A percentile compares a stretch with the other conserved stretches of the same genome.
Evolutionary conservation across 2,113 vertebrate species (phyloP).

Genomic region (Channa argus): DNA sequence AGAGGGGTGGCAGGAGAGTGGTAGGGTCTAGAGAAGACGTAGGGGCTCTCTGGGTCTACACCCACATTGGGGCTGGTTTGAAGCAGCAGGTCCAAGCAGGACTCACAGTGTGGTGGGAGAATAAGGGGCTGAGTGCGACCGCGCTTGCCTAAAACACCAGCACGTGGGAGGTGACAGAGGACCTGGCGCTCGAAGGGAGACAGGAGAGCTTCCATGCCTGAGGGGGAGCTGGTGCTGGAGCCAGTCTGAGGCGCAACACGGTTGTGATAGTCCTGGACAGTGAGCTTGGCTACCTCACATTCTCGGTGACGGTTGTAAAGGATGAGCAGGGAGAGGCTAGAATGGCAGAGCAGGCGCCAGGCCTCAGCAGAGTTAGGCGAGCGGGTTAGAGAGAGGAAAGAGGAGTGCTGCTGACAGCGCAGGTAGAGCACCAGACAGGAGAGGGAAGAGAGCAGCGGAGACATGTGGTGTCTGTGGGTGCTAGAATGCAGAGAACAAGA

Average conservation of each 20-base stretch:
- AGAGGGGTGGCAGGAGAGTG: slow-evolving; percentile 85
- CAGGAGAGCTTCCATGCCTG: slow-evolving; percentile 73
- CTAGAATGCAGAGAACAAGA: slow-evolving; percentile 46
- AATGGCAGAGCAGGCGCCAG: slow-evolving; percentile 85
- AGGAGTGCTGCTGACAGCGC: slow-evolving; percentile 81
- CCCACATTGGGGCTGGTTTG: slow-evolving; percentile 83
- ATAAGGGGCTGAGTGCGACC: slow-evolving; percentile 82
- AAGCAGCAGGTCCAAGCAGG: slow-evolving; percentile 83
- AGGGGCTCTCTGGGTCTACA: slow-evolving; percentile 84
- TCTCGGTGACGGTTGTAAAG: slow-evolving; percentile 86
- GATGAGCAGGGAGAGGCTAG: slow-evolving; percentile 85
- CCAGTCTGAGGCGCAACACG: slow-evolving; percentile 47
- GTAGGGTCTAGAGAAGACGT: slow-evolving; percentile 84
- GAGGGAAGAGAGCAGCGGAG: slow-evolving; percentile 83
- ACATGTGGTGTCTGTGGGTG: slow-evolving; percentile 77
- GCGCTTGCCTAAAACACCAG: slow-evolving; percentile 81
- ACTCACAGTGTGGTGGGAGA: slow-evolving; percentile 81
- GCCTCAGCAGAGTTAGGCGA: slow-evolving; percentile 80
- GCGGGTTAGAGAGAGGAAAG: slow-evolving; percentile 80
- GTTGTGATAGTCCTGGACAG: slow-evolving; percentile 80
- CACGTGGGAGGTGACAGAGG: slow-evolving; percentile 79
- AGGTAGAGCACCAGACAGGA: slow-evolving; percentile 83
- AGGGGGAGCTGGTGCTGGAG: slow-evolving; percentile 33
- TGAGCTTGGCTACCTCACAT: slow-evolving; percentile 85
- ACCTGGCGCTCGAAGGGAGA: slow-evolving; percentile 84